Conservation (phyloP, 2,888 invertebrate species). For the Tinea pellionella region DNA sequence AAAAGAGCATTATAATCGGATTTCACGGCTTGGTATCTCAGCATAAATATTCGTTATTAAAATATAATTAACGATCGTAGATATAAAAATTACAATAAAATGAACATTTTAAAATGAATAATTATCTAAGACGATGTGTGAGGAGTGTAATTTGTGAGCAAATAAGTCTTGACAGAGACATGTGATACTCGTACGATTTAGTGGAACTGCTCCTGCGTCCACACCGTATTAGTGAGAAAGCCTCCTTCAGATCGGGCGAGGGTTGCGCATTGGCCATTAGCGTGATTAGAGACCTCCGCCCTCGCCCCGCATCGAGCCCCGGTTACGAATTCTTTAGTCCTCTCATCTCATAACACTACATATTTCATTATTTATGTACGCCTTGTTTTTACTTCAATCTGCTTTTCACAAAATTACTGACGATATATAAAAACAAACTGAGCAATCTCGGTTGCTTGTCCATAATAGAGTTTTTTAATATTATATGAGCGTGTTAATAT, state of each 20-base stretch:
- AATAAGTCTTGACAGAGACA: neutral
- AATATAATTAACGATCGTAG: too few relatives aligned
- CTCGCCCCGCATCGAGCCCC: constrained; percentile 23
- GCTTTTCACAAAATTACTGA: constrained; percentile 43
- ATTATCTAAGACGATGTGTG: too few relatives aligned
- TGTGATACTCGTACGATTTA: constrained; percentile 56
- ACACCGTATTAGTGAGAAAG: constrained; percentile 58
- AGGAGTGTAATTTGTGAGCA: neutral
- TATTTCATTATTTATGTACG: constrained; percentile 66
- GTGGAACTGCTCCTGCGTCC: constrained; percentile 49
- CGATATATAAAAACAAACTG: neutral
- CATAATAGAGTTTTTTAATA: neutral
- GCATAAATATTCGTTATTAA: too few relatives aligned
- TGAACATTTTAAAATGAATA: too few relatives aligned
- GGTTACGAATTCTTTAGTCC: constrained; percentile 62
- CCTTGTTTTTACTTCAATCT: constrained; percentile 54
- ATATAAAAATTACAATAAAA: too few relatives aligned
- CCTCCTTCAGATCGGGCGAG: constrained; percentile 29
- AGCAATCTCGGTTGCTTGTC: neutral
- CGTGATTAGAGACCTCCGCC: constrained; percentile 60
- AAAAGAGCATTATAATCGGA: too few relatives aligned
- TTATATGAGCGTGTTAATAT: neutral
- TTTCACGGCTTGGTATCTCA: too few relatives aligned
- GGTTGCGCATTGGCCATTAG: constrained; percentile 68
- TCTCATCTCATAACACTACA: constrained; percentile 66